These are phyloP conservation scores for Panagrolaimus sp. DNA, from an alignment of 1,140 invertebrate species.

Conservation along the genomic window DNA sequence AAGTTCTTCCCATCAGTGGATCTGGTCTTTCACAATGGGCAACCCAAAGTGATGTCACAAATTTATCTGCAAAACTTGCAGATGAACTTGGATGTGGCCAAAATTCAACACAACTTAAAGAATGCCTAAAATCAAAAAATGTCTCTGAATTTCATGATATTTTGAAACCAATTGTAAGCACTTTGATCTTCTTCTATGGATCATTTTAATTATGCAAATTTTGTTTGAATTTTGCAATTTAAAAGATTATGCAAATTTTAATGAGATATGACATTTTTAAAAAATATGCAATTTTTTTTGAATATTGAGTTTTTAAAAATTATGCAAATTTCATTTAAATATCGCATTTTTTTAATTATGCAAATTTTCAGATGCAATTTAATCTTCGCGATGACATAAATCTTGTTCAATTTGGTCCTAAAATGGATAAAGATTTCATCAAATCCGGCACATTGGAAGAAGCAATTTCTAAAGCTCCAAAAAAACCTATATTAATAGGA, in stretches of 20 bases:
- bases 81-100: slow-evolving; percentile 1
- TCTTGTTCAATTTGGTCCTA: background rate
- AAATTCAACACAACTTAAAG: background rate
- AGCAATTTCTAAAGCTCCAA: background rate
- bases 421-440: background rate
- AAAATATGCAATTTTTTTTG: no score
- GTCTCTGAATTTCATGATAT: no score
- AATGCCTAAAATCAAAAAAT: slow-evolving; percentile 3
- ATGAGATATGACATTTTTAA: no score
- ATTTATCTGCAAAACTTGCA: background rate
- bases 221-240: no score
- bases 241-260: no score
- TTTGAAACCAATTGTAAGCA: no score
- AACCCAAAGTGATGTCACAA: background rate
- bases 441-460: background rate
- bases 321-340: no score
- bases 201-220: no score
- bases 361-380: no score
- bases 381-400: background rate
- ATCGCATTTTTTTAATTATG: no score
- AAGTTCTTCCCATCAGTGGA: background rate
- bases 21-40: background rate
- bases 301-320: no score
- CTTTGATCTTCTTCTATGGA: no score
- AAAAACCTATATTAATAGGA: background rate